These are phyloP conservation scores for Strigops habroptila DNA, from an alignment of 2,113 vertebrate species.

Conservation along the genomic window DNA sequence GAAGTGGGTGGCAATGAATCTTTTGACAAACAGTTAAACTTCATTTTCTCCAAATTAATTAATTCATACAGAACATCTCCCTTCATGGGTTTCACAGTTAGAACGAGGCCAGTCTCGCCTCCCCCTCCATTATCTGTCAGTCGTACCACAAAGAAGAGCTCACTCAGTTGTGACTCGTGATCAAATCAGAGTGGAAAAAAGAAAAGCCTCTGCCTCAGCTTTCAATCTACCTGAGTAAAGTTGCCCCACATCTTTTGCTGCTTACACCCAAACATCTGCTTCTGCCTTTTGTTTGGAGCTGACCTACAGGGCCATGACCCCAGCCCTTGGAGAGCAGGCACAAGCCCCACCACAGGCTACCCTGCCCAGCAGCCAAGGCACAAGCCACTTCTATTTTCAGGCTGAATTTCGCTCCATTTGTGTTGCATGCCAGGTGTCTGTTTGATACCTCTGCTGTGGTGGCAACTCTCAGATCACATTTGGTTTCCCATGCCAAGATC, in stretches of 20 bases:
- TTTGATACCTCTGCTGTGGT: background rate
- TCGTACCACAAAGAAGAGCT: background rate
- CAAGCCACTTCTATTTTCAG: background rate
- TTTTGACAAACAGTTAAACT: conserved; percentile 22
- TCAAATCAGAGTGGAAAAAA: background rate
- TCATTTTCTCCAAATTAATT: conserved; percentile 21
- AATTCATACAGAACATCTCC: conserved; percentile 27
- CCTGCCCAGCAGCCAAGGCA: background rate
- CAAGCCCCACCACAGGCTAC: background rate
- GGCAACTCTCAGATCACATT: background rate
- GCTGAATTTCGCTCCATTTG: background rate
- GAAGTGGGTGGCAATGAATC: conserved; percentile 46
- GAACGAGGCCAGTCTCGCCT: conserved; percentile 16
- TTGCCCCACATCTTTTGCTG: background rate
- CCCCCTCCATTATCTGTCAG: conserved; percentile 5
- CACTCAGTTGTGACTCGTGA: background rate
- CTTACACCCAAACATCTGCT: background rate
- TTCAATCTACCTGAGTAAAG: background rate
- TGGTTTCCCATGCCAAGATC: background rate
- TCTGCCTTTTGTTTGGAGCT: background rate
- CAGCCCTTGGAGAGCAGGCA: background rate
- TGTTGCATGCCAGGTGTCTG: background rate
- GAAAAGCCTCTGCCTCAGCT: background rate
- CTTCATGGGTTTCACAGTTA: background rate
- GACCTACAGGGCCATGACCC: background rate